Evolutionary conservation across 2,888 invertebrate genomes (phyloP), one percentile per base, ranked within the genome.

Genomic region (Anticlea derivata): DNA sequence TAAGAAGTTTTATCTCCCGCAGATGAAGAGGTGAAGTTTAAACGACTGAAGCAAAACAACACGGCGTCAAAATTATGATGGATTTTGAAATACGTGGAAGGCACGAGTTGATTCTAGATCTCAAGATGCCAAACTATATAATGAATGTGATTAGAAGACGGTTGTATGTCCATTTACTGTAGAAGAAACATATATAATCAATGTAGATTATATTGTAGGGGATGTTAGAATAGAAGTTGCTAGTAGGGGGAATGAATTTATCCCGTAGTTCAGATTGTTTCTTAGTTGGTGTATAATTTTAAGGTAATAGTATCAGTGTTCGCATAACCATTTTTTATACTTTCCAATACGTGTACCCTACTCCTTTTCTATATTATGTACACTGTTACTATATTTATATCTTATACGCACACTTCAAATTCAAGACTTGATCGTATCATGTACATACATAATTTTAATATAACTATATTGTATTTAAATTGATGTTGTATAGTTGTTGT

Each of bases 121-220:
- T 86, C 86, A 63, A 60, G 83, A 83, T 87, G 89, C 89, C 89
- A 89, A 89, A 78, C 62, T 67, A 67, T 65, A 63, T 80, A 78
- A 69, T 69, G 79, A 75, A 81, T 70, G 75, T 75, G 80, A 79
- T 73, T 83, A 83, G 77, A 61, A 58, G 68, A 78, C 73, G 80
- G 84, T 84, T 87, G 78, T 86, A 82, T 86, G 89, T 89, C 89
- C 89, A 89, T 88, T 87, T 89, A 89, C 78, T 77, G 86, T 89
- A 89, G 89, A 65, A 55, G 62, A 61, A 66, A 66, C 66, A 73
- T 70, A 65, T 66, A 71, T 63, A 73, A 73, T 74, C 69, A 70
- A 73, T 75, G 75, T 79, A 48, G 47, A 47, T 43, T 52, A 41
- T 52, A 35, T 27, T n/a, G 39, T 76, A 65, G 44, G 34, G 11